Conservation (phyloP, 2,888 invertebrate species). For the Epicampocera succincta region DNA sequence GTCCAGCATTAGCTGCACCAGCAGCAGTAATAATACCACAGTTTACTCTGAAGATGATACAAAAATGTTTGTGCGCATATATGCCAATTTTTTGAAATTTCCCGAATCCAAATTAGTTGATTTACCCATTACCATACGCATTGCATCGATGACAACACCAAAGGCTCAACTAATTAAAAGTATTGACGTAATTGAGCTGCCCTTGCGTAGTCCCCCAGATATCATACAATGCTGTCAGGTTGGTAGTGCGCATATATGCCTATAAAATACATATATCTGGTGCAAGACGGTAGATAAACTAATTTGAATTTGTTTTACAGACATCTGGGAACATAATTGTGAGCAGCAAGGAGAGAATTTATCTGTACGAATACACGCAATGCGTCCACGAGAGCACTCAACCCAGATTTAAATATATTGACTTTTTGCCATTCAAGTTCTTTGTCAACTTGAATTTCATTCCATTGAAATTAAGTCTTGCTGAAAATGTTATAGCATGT, state of each 20-base stretch:
- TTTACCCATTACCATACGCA: slow-evolving; percentile 83
- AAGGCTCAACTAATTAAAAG: slow-evolving; percentile 85
- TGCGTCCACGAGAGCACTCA: slow-evolving; percentile 87
- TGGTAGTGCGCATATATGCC: too few species aligned
- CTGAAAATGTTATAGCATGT: slow-evolving; percentile 87
- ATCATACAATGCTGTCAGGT: slow-evolving; percentile 86
- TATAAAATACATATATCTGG: too few species aligned
- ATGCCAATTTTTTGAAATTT: slow-evolving; percentile 86
- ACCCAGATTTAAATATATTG: slow-evolving; percentile 84
- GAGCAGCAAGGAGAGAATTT: slow-evolving; percentile 80
- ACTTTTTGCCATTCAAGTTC: slow-evolving; percentile 86
- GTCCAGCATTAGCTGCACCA: slow-evolving; percentile 78
- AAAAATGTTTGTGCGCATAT: slow-evolving; percentile 84
- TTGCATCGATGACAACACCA: slow-evolving; percentile 89
- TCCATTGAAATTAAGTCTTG: slow-evolving; percentile 84
- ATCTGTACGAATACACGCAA: slow-evolving; percentile 84
- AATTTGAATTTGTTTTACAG: slow-evolving; percentile 56
- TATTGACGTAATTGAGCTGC: slow-evolving; percentile 89
- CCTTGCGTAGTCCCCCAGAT: slow-evolving; percentile 84
- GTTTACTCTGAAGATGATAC: slow-evolving; percentile 80
- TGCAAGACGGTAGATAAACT: too few species aligned
- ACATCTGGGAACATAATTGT: slow-evolving; percentile 80
- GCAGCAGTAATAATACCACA: slow-evolving; percentile 77
- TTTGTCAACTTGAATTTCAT: slow-evolving; percentile 85
- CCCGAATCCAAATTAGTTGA: slow-evolving; percentile 81